Percentiles rank a stretch among this genome's conserved stretches.
Evolutionary conservation across 1,140 invertebrate species (phyloP).

Genomic region (Trichonephila clavipes): DNA sequence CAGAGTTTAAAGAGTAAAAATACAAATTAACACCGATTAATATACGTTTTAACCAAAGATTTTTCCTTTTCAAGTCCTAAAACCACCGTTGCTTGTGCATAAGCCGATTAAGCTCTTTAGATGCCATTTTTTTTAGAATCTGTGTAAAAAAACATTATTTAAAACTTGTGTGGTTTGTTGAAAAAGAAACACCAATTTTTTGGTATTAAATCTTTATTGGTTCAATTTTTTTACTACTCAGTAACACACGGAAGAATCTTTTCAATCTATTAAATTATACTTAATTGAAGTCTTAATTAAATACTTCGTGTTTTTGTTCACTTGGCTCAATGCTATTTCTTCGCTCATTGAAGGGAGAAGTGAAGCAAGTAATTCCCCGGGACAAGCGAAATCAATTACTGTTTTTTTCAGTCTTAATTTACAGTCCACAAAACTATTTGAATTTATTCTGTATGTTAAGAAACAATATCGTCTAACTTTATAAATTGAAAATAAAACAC

Average conservation of each 20-base stretch:
- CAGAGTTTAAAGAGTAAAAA: too few species aligned
- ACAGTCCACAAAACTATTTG: too few species aligned
- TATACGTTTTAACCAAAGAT: background rate
- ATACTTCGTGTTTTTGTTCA: conserved; percentile 7
- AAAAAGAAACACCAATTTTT: background rate
- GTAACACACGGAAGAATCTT: background rate
- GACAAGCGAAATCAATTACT: background rate
- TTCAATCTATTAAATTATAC: conserved; percentile 14
- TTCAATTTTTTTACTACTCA: background rate
- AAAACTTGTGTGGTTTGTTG: background rate
- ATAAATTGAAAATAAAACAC: too few species aligned
- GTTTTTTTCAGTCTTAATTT: background rate
- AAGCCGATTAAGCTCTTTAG: background rate
- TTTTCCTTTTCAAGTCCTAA: background rate
- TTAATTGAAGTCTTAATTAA: conserved; percentile 26
- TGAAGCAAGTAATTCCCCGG: background rate
- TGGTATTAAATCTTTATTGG: background rate
- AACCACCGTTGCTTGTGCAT: background rate
- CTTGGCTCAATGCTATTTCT: background rate
- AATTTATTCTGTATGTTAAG: too few species aligned
- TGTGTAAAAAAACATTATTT: background rate
- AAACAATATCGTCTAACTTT: too few species aligned
- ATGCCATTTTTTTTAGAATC: background rate
- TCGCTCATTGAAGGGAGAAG: background rate
- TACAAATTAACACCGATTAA: too few species aligned